These are phyloP conservation scores for Branchinecta lynchi DNA, from an alignment of 1,140 invertebrate species.

Conservation along the genomic window DNA sequence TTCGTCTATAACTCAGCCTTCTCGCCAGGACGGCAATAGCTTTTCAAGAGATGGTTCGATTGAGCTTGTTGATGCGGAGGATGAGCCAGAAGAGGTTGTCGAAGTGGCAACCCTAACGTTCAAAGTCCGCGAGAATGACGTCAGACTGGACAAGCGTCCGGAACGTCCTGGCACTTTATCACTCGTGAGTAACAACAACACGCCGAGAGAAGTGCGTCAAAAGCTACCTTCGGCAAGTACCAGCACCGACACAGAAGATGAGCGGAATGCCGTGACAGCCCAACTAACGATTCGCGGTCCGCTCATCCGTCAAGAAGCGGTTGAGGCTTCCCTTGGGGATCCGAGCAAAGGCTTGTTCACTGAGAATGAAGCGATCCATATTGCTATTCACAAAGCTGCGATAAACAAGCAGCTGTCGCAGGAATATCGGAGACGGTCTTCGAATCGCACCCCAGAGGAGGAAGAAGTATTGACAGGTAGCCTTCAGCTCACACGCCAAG, in stretches of 20 bases:
- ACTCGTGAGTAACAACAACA: conserved; percentile 8
- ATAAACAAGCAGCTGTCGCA: conserved; percentile 33
- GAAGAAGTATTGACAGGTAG: background rate
- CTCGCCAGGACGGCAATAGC: no score
- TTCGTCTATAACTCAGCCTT: no score
- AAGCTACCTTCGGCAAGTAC: background rate
- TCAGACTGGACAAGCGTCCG: conserved; percentile 20
- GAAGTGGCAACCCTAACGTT: conserved; percentile 8
- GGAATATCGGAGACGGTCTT: conserved; percentile 25
- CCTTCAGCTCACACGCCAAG: background rate
- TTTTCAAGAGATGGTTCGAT: background rate
- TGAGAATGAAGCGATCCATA: conserved; percentile 31
- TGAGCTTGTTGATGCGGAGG: background rate
- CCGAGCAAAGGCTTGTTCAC: conserved; percentile 31
- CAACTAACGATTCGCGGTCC: conserved; percentile 12
- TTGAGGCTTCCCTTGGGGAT: conserved; percentile 24
- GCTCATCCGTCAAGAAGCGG: conserved; percentile 15
- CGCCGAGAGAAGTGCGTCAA: conserved; percentile 12
- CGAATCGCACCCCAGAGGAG: background rate
- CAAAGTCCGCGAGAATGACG: conserved; percentile 15
- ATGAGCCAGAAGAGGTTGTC: background rate
- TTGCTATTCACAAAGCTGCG: conserved; percentile 33
- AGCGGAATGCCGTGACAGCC: background rate
- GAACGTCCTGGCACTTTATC: conserved; percentile 13
- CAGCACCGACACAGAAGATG: conserved; percentile 11